These are phyloP conservation scores for Philaenus spumarius DNA, from an alignment of 1,140 invertebrate species.

Conservation along the genomic window DNA sequence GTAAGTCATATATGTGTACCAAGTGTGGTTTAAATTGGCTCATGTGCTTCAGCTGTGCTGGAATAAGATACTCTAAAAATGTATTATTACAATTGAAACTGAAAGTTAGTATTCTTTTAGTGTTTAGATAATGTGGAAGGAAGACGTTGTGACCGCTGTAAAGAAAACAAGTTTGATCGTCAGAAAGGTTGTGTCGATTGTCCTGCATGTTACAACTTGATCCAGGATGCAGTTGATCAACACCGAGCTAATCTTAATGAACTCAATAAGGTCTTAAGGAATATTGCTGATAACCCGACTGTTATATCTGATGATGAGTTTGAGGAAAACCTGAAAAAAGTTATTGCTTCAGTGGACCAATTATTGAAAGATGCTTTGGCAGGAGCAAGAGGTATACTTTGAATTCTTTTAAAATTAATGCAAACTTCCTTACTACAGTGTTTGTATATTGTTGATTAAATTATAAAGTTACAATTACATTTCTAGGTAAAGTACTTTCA, in stretches of 20 bases:
- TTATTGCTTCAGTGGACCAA: slow-evolving; percentile 61
- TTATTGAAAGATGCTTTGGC: slow-evolving; percentile 62
- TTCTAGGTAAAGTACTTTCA: background rate
- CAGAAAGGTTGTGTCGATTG: slow-evolving; percentile 83
- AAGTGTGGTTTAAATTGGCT: too few species aligned
- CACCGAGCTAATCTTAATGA: slow-evolving; percentile 70
- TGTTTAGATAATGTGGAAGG: slow-evolving; percentile 90
- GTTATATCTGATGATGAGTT: slow-evolving; percentile 81
- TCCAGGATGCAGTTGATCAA: slow-evolving; percentile 76
- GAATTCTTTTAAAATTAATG: background rate
- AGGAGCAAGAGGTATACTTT: slow-evolving; percentile 49
- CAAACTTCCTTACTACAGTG: background rate
- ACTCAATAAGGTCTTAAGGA: slow-evolving; percentile 59
- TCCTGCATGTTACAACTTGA: slow-evolving; percentile 88
- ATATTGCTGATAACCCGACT: slow-evolving; percentile 65
- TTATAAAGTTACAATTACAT: background rate
- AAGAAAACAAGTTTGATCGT: slow-evolving; percentile 85
- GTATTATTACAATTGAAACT: too few species aligned
- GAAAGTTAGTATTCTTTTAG: slow-evolving; percentile 36
- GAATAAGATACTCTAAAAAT: too few species aligned
- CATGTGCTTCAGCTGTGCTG: too few species aligned
- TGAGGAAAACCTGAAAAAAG: slow-evolving; percentile 61
- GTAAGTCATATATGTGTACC: too few species aligned
- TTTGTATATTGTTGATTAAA: background rate
- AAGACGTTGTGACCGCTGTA: slow-evolving; percentile 82